Evolutionary conservation across 1,140 invertebrate species (phyloP).

Genomic region (Rhizoglyphus robini): DNA sequence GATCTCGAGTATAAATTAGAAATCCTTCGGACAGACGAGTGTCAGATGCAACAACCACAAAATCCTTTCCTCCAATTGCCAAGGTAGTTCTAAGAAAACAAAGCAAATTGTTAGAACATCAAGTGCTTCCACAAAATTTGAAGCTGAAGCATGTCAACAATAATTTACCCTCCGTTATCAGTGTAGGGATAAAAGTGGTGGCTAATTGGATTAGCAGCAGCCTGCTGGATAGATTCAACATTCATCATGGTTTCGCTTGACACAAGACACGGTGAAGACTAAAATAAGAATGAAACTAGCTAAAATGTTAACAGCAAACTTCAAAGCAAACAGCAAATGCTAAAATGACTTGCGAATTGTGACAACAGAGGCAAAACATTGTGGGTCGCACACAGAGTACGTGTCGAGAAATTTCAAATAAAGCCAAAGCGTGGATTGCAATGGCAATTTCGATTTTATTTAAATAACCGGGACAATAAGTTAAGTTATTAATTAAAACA

Average conservation of each 20-base stretch:
- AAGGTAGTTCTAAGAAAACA: slow-evolving; percentile 51
- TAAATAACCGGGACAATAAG: too few relatives aligned
- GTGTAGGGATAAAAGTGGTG: slow-evolving; percentile 21
- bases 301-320: background rate
- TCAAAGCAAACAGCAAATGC: background rate
- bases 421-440: background rate
- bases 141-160: background rate
- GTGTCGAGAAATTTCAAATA: background rate
- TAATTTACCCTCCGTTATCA: slow-evolving; percentile 23
- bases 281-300: background rate
- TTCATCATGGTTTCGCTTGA: background rate
- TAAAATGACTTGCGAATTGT: slow-evolving; percentile 5
- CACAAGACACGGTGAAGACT: too few relatives aligned
- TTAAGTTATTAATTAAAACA: background rate
- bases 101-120: slow-evolving; percentile 7
- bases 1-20: slow-evolving; percentile 71
- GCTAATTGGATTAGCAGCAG: background rate
- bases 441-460: too few relatives aligned
- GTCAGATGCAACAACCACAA: slow-evolving; percentile 72
- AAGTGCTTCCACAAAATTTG: background rate
- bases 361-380: background rate
- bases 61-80: slow-evolving; percentile 84
- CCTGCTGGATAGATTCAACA: background rate
- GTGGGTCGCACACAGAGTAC: background rate
- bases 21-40: slow-evolving; percentile 82